Percentiles rank a stretch among this genome's conserved stretches.
phyloP scores from a whole-genome alignment of 2,797 vertebrate genomes.

The Nannoperca obscura region DNA sequence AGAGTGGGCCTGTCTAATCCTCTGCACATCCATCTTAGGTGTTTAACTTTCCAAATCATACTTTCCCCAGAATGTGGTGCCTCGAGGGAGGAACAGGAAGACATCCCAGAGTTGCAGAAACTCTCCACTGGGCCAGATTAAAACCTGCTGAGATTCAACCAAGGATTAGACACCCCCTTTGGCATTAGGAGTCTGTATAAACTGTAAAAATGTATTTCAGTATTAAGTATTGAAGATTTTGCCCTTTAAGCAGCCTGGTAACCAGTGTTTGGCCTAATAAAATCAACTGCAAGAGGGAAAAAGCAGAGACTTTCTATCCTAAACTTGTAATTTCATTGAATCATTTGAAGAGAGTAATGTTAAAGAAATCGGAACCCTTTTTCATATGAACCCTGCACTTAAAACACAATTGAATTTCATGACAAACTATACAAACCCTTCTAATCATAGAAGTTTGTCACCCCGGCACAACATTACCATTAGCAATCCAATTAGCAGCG shows the following conservation, averaged over 20 bases:
- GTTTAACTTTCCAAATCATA: slow-evolving; percentile 60
- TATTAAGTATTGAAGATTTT: slow-evolving; percentile 52
- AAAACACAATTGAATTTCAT: slow-evolving; percentile 2
- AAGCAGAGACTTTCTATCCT: not conserved
- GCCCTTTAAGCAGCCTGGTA: slow-evolving; percentile 30
- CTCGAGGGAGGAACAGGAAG: slow-evolving; percentile 51
- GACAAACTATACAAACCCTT: slow-evolving; percentile 41
- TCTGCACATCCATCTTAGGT: slow-evolving; percentile 61
- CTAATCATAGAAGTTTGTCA: slow-evolving; percentile 70
- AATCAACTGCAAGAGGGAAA: slow-evolving; percentile 6
- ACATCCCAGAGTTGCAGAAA: slow-evolving; percentile 49
- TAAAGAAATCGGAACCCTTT: not conserved
- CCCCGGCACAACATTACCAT: slow-evolving; percentile 66
- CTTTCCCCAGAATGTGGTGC: slow-evolving; percentile 37
- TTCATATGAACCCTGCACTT: not conserved
- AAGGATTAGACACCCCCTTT: slow-evolving; percentile 72
- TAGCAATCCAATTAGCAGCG: slow-evolving; percentile 74
- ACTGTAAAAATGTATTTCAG: slow-evolving; percentile 62
- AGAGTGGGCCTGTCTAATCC: slow-evolving; percentile 72
- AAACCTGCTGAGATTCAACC: slow-evolving; percentile 72
- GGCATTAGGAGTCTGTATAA: slow-evolving; percentile 46
- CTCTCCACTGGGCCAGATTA: slow-evolving; percentile 71
- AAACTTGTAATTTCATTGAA: not conserved
- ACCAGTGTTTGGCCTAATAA: slow-evolving; percentile 29
- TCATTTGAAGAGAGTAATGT: not conserved